Conservation (phyloP, 2,888 invertebrate species). For the Perithous albicinctus region DNA sequence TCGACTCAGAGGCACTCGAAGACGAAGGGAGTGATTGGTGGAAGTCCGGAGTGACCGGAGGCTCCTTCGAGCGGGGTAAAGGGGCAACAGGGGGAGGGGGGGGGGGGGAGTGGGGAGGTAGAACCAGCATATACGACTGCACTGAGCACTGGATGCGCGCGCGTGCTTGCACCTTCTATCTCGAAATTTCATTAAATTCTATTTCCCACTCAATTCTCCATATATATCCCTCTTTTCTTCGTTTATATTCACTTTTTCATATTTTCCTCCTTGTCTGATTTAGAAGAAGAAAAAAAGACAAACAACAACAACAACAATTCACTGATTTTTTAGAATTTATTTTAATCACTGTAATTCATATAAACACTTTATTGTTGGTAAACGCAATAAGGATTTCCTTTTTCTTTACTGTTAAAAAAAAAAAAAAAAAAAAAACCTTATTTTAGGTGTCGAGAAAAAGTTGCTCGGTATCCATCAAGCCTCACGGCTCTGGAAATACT, state of each 20-base stretch:
- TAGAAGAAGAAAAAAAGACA: background rate
- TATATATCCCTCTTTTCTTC: slow-evolving; percentile 32
- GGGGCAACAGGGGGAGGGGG: slow-evolving; percentile 40
- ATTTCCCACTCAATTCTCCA: slow-evolving; percentile 61
- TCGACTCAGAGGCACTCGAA: slow-evolving; percentile 39
- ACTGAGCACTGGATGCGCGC: slow-evolving; percentile 63
- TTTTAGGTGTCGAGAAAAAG: slow-evolving; percentile 11
- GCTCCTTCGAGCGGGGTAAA: slow-evolving; percentile 39
- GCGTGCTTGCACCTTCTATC: slow-evolving; percentile 64
- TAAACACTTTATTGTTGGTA: background rate
- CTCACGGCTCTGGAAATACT: slow-evolving; percentile 78
- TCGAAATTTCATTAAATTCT: slow-evolving; percentile 61
- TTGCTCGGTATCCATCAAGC: slow-evolving; percentile 72
- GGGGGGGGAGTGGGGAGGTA: too few species aligned
- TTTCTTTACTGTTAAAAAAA: background rate
- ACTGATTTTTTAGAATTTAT: too few species aligned
- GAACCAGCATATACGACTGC: slow-evolving; percentile 57
- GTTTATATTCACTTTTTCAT: slow-evolving; percentile 33
- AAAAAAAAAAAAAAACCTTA: too few species aligned
- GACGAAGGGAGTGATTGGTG: slow-evolving; percentile 59
- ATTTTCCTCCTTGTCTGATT: background rate
- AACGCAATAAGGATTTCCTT: slow-evolving; percentile 20
- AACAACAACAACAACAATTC: too few species aligned
- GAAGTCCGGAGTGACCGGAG: slow-evolving; percentile 59
- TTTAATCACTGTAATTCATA: too few species aligned